Evolutionary conservation across 1,140 invertebrate species (phyloP).

Genomic region (Luehdorfia chinensis): DNA sequence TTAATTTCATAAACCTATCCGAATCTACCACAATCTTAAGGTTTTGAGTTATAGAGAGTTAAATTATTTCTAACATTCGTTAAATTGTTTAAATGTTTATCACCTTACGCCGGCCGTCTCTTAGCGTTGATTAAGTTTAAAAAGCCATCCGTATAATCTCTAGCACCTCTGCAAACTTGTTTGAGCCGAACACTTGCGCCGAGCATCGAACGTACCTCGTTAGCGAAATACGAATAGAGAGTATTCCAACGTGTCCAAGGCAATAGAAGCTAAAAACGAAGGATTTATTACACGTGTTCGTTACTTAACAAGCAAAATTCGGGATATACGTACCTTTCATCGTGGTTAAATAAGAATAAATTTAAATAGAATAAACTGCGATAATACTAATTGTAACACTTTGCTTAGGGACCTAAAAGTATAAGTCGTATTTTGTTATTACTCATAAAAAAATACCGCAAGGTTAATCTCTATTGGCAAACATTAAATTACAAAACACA

Average conservation of each 20-base stretch:
- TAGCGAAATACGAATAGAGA: constrained; percentile 1
- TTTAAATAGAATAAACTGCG: no score
- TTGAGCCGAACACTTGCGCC: constrained; percentile 3
- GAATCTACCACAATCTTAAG: no score
- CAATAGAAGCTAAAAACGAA: constrained; percentile 8
- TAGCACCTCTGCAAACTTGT: constrained; percentile 11
- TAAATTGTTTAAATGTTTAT: neutral
- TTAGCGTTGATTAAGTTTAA: constrained; percentile 4
- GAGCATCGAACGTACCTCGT: constrained; percentile 11
- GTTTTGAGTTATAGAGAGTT: neutral
- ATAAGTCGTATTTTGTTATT: no score
- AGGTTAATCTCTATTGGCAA: no score
- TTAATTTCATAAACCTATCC: no score
- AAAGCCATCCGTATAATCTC: constrained; percentile 13
- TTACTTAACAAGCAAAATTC: neutral
- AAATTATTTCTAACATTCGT: neutral
- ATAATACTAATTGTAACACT: no score
- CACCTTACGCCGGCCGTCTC: neutral
- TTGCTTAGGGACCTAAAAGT: no score
- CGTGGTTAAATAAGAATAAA: neutral
- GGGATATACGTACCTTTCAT: no score
- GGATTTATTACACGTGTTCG: constrained; percentile 1
- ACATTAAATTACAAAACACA: no score
- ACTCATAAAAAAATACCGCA: no score
- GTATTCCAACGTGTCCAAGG: constrained; percentile 1